Percentiles rank a stretch among this genome's conserved stretches.
Evolutionary conservation across 1,140 invertebrate genomes (phyloP).

Genomic region (Nilaparvata lugens): DNA sequence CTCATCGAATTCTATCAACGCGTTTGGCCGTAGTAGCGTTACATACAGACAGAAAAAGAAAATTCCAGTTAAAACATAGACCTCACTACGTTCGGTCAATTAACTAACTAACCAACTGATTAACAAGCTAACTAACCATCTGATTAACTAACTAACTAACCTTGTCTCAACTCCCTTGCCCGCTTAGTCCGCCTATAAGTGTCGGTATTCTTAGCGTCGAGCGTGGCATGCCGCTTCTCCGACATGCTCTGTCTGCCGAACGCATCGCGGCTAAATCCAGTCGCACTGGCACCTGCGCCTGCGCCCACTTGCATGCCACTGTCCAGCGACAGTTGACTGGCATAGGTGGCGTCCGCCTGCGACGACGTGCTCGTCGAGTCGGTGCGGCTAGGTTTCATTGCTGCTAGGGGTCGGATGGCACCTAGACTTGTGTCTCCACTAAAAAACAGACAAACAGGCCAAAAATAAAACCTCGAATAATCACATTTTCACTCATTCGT

Average conservation of each 20-base stretch:
- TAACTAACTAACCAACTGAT: too few relatives aligned
- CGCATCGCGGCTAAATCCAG: constrained; percentile 76
- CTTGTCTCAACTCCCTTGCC: constrained; percentile 41
- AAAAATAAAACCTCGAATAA: constrained; percentile 1
- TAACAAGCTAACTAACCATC: constrained; percentile 13
- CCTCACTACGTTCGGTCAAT: too few relatives aligned
- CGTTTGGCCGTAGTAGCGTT: too few relatives aligned
- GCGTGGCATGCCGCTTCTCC: constrained; percentile 87
- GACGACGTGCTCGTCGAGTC: constrained; percentile 18
- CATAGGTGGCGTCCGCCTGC: constrained; percentile 53
- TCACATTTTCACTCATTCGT: neutral
- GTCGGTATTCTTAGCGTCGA: constrained; percentile 90
- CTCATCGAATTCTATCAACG: too few relatives aligned
- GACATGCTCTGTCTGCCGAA: constrained; percentile 94
- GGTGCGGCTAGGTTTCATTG: too few relatives aligned
- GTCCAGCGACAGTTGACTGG: constrained; percentile 51
- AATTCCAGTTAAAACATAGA: too few relatives aligned
- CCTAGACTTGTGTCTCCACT: too few relatives aligned
- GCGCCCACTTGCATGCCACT: constrained; percentile 82
- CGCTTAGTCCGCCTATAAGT: constrained; percentile 93
- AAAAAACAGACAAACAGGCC: too few relatives aligned
- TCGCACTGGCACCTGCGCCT: constrained; percentile 69
- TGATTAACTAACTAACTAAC: constrained; percentile 12
- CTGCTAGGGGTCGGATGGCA: too few relatives aligned
- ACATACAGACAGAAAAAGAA: too few relatives aligned